Conservation (phyloP, 2,797 vertebrate genomes). For the Pteropus rufus region DNA sequence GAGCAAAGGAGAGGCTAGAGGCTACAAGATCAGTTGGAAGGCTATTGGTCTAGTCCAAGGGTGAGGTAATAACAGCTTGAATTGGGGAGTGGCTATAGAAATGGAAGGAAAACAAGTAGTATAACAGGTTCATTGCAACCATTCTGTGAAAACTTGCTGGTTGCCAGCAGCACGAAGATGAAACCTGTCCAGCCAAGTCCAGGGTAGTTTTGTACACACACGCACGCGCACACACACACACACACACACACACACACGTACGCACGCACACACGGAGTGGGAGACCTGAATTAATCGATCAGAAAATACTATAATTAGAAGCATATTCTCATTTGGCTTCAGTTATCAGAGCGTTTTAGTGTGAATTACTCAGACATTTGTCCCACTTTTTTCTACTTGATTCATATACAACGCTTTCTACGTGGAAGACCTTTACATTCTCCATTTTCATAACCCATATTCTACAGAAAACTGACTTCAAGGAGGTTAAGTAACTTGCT, state of each 20-base stretch:
- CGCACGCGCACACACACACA: too few relatives aligned
- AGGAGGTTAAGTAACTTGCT: neutral
- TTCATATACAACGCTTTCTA: neutral
- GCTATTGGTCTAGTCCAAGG: neutral
- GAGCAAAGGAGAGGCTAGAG: neutral
- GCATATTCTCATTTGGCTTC: neutral
- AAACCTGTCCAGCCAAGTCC: neutral
- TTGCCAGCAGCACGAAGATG: neutral
- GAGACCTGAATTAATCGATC: neutral
- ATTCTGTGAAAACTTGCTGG: neutral
- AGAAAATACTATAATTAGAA: neutral
- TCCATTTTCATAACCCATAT: neutral
- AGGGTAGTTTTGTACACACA: neutral
- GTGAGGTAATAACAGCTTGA: neutral
- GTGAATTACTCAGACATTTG: neutral
- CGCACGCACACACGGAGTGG: neutral
- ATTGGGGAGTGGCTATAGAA: neutral
- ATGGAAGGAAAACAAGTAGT: neutral
- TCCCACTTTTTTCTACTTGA: neutral
- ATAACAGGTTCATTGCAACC: neutral
- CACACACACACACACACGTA: neutral
- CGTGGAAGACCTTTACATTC: neutral
- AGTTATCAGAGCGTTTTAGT: neutral
- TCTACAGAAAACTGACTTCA: neutral
- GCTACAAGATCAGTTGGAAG: neutral